These are phyloP conservation scores for Corythornis madagascariensis DNA, from an alignment of 2,113 vertebrate genomes.

Conservation along the genomic window DNA sequence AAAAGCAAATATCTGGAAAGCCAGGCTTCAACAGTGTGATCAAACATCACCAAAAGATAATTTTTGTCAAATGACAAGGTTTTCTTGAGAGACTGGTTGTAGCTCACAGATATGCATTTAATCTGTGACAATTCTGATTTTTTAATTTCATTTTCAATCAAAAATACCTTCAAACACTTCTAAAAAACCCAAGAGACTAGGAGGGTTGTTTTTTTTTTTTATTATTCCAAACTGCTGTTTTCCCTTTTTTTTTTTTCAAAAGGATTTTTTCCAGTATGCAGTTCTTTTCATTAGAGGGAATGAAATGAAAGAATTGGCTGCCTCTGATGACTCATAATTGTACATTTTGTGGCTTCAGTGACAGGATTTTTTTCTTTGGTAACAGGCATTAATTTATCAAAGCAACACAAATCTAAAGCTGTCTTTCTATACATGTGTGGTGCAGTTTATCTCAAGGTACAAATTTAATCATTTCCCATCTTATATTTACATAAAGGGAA, in stretches of 20 bases:
- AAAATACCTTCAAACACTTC: background rate
- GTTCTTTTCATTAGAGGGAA: constrained; percentile 11
- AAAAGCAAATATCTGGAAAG: background rate
- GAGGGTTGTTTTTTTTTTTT: background rate
- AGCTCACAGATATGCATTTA: background rate
- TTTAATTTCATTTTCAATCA: background rate
- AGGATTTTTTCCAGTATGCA: background rate
- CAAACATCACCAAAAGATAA: background rate
- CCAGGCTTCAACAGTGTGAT: background rate
- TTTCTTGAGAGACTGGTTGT: background rate
- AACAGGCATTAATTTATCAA: constrained; percentile 52
- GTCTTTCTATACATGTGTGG: background rate
- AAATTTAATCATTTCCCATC: constrained; percentile 3
- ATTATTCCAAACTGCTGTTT: background rate
- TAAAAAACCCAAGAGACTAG: background rate
- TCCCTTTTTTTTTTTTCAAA: background rate
- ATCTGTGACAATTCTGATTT: background rate
- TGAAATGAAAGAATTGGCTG: constrained; percentile 2
- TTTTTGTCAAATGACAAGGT: background rate
- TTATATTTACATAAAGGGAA: constrained; percentile 56
- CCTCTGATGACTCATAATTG: constrained; percentile 42
- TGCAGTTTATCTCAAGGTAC: background rate
- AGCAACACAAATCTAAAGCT: constrained; percentile 15
- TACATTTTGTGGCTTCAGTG: constrained; percentile 32
- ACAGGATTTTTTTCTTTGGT: constrained; percentile 33